Evolutionary conservation across 2,888 invertebrate genomes (phyloP), one percentile per base, ranked within the genome.

Genomic region (Harpalus rubripes): DNA sequence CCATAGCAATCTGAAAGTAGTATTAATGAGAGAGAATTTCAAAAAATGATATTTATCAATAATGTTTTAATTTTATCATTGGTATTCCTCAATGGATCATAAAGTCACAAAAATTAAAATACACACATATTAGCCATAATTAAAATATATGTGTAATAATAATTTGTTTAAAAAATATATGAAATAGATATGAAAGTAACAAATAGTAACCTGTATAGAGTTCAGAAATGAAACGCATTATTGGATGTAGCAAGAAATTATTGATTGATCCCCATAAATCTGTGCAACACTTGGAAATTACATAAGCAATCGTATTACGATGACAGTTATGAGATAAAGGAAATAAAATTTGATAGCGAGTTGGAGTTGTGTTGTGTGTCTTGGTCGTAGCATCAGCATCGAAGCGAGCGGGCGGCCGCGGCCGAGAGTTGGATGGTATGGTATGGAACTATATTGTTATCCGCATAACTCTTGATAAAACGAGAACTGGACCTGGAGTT

Each of bases 401-500:
- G 59, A 16, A 61, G 59, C 26, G 26, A 22, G 22, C 63, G 63
- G 22, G 7, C 12, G 18, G 18, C 7, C 7, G 18, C 18, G 10
- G 39, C 32, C 32, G 68, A 39, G 44, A 41, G 72, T 74, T 44
- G 18, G 72, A 74, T 44, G 41, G 16, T 7, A 74, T 44, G 41
- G 16, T 7, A 74, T 16, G 41, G 72, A 44, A 44, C 72, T 74
- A 74, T 74, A 74, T 74, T 74, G 72, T 74, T 74, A 74, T 74
- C 72, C 72, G 72, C 72, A 74, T 74, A 74, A 74, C 72, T 74
- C 72, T 74, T 44, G 82, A 82, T 68, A 82, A 72, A 82, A 82
- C 82, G 82, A 82, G 82, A 82, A 72, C 68, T 82, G 68, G 82
- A 82, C 68, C 68, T 68, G 72, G 81, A 65, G 81, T 81, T 65